Evolutionary conservation across 2,113 vertebrate species (phyloP).

Genomic region (Misgurnus anguillicaudatus): DNA sequence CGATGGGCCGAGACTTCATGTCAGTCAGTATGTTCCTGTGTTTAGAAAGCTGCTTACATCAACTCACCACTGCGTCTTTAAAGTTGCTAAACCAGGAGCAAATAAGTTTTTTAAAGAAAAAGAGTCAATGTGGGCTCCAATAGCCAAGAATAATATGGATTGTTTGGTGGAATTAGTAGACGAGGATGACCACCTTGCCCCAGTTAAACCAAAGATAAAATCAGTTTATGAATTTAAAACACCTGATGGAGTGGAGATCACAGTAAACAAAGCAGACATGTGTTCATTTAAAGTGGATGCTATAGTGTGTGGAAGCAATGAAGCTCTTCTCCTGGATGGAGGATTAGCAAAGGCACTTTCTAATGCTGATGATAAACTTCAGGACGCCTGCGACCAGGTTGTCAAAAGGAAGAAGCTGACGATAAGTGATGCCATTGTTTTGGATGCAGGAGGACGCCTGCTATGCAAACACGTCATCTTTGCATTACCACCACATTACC

Average conservation of each 20-base stretch:
- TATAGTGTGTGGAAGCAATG: constrained; percentile 76
- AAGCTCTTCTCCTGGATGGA: constrained; percentile 61
- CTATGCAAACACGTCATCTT: constrained; percentile 79
- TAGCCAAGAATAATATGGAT: constrained; percentile 54
- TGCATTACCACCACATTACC: constrained; percentile 70
- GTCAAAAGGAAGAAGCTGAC: constrained; percentile 44
- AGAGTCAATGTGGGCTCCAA: constrained; percentile 49
- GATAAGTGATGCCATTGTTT: constrained; percentile 64
- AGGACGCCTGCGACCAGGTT: constrained; percentile 66
- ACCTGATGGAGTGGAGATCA: constrained; percentile 69
- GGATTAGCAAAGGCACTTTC: constrained; percentile 73
- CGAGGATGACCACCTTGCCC: background rate
- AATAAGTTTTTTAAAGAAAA: constrained; percentile 74
- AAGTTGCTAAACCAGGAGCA: constrained; percentile 73
- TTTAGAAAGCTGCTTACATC: constrained; percentile 63
- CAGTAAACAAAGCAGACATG: constrained; percentile 75
- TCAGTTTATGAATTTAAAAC: constrained; percentile 52
- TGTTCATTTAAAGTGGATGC: constrained; percentile 69
- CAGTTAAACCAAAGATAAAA: background rate
- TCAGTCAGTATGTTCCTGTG: constrained; percentile 47
- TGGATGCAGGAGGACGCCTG: constrained; percentile 71
- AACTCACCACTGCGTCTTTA: constrained; percentile 59
- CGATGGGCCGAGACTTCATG: constrained; percentile 70
- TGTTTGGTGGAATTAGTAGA: constrained; percentile 78
- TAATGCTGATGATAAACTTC: constrained; percentile 78